Conservation (phyloP, 1,140 invertebrate genomes). For the Brachionus plicatilis region DNA sequence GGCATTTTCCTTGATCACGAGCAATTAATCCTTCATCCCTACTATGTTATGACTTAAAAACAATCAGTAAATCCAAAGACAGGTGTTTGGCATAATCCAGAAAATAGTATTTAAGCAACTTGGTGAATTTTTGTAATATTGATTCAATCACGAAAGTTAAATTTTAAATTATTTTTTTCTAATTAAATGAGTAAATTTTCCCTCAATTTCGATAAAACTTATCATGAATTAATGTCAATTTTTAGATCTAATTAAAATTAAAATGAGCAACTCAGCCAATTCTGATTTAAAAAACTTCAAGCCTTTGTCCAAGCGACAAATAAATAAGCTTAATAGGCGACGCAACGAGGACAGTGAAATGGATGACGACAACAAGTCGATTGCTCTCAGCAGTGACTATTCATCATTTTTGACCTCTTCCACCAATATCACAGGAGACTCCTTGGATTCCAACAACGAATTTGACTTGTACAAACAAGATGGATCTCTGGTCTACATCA, state of each 20-base stretch:
- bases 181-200: background rate
- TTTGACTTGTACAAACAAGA: conserved; percentile 24
- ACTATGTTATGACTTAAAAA: background rate
- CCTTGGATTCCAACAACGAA: background rate
- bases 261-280: background rate
- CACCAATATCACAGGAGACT: background rate
- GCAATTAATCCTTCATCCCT: background rate
- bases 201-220: background rate
- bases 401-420: background rate
- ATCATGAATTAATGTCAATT: background rate
- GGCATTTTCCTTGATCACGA: background rate
- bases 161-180: background rate
- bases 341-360: background rate
- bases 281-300: conserved; percentile 6
- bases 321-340: background rate
- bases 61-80: background rate
- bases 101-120: background rate
- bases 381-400: background rate
- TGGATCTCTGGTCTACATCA: background rate
- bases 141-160: background rate
- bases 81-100: background rate
- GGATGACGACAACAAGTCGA: background rate
- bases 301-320: conserved; percentile 4
- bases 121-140: background rate
- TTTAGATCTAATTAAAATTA: background rate